Evolutionary conservation across 1,140 invertebrate species (phyloP), one percentile per base, ranked within the genome.

Genomic region (Delia radicum): DNA sequence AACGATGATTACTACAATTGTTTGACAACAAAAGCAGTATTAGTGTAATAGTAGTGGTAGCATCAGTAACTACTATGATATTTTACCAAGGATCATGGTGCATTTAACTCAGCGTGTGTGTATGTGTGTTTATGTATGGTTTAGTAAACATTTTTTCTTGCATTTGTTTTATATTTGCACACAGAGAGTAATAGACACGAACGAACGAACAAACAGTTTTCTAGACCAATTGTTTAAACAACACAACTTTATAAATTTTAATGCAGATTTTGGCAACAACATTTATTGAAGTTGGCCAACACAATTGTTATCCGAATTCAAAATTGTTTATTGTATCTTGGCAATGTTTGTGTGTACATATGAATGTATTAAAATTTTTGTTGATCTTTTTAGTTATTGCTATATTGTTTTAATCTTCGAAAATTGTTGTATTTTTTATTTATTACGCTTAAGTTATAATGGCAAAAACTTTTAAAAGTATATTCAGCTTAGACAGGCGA

Each of bases 161-260:
- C n/a, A 4, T 55, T 21, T 24, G 0, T 55, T 6, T 24, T 55
- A 18, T 55, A 55, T 55, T 55, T 55, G 46, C 21, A 4, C 24
- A 21, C 48, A 37, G 33, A 37, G 48, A 21, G 18, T 5, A 55
- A 21, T 55, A 24, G 48, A 55, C 48, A 24, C 48, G 62, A 27
- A 31, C 1, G 2, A 7, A 67, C 7, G n/a, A 31, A 33, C 27
- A 67, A 69, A 18, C n/a, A 69, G 42, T n/a, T 1, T 21, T 0
- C 48, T 21, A 21, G 48, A 18, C 4, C 48, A 55, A 55, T 55
- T 55, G 48, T 55, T 55, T 55, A 55, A 55, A 55, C 48, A 55
- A 55, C 10, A 55, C 48, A 69, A 69, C 29, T 37, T 6, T 33
- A 69, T 69, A 33, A 69, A 69, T 69, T 69, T 33, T 69, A 69